These are phyloP conservation scores for Pocota personata DNA, from an alignment of 2,888 invertebrate species.

Conservation along the genomic window DNA sequence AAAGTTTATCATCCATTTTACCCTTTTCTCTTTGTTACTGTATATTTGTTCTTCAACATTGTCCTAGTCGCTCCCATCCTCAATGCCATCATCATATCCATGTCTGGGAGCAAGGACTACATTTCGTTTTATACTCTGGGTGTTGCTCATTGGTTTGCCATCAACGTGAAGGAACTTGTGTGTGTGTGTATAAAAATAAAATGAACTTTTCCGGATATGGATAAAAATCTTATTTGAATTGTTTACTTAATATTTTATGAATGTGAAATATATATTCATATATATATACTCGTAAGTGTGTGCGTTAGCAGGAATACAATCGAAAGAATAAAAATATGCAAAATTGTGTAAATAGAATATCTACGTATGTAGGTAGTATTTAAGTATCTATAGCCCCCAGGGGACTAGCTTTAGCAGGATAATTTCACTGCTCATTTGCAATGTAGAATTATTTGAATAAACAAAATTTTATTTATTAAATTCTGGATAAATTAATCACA, in stretches of 20 bases:
- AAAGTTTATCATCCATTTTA: conserved; percentile 60
- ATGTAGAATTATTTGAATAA: background rate
- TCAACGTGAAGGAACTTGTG: background rate
- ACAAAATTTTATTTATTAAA: background rate
- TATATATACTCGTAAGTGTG: background rate
- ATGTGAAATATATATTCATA: background rate
- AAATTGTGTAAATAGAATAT: background rate
- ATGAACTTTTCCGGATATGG: conserved; percentile 20
- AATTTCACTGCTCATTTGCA: background rate
- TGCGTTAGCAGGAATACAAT: background rate
- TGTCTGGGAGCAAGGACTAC: conserved; percentile 19
- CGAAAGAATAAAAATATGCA: background rate
- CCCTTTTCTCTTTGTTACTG: conserved; percentile 16
- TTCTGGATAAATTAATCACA: background rate
- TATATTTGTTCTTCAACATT: conserved; percentile 39
- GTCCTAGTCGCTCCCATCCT: background rate
- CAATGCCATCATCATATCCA: conserved; percentile 30
- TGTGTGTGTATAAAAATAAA: conserved; percentile 5
- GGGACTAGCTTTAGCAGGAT: background rate
- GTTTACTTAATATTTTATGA: conserved; percentile 61
- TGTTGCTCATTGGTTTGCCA: conserved; percentile 19
- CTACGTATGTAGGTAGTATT: too few relatives aligned
- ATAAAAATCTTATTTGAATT: conserved; percentile 47
- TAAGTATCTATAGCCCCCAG: background rate
- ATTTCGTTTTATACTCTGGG: background rate